Percentiles rank a stretch among this genome's conserved stretches.
These are phyloP conservation scores for Lontra canadensis DNA, from an alignment of 2,113 vertebrate genomes.

Conservation along the genomic window DNA sequence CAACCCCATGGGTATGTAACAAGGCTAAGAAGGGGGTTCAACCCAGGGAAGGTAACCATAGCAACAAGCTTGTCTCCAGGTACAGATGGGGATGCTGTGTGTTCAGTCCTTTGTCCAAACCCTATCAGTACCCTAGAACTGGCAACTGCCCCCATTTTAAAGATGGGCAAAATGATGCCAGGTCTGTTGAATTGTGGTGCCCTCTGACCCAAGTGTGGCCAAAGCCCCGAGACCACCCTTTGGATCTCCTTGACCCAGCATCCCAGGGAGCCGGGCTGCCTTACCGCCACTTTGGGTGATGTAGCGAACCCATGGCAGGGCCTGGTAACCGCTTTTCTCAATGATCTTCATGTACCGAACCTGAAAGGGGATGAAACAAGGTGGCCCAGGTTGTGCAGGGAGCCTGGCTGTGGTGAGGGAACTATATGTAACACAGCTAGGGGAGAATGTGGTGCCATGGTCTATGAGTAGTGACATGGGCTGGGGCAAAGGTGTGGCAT, in stretches of 20 bases:
- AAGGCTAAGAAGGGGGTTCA: background rate
- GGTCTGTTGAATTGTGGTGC: background rate
- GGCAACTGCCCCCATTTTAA: background rate
- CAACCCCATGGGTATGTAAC: background rate
- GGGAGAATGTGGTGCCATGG: background rate
- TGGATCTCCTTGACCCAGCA: background rate
- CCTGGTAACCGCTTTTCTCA: conserved; percentile 94
- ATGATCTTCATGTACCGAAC: conserved; percentile 98
- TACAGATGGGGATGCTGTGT: background rate
- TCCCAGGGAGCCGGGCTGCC: background rate
- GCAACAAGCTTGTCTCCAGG: background rate
- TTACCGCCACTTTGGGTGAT: conserved; percentile 96
- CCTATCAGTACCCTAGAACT: background rate
- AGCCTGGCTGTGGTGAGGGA: too few species aligned
- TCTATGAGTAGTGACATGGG: background rate
- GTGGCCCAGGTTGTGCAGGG: background rate
- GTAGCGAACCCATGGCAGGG: conserved; percentile 93
- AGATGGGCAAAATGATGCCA: background rate
- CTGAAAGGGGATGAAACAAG: conserved; percentile 70
- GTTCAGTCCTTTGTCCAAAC: background rate
- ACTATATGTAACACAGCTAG: background rate
- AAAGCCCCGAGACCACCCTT: background rate
- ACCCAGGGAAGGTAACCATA: background rate
- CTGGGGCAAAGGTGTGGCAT: background rate
- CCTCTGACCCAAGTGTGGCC: background rate